A percentile compares a stretch with the other conserved stretches of the same genome.
These are phyloP conservation scores for Ichneumon xanthorius DNA, from an alignment of 2,888 invertebrate species.

Conservation along the genomic window DNA sequence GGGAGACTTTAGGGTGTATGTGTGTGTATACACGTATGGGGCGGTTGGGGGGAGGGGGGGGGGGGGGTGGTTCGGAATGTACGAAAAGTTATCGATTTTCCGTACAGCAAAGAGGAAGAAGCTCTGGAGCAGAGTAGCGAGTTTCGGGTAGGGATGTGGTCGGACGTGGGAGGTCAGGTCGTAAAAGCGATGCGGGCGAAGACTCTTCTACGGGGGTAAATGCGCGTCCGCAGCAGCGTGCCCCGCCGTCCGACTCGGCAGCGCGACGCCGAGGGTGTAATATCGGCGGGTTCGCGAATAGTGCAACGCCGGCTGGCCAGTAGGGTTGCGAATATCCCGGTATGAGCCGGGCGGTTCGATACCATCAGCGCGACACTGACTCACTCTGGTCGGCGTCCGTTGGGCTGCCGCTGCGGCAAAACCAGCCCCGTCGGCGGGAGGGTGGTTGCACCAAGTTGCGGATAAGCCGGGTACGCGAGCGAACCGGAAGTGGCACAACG, in stretches of 20 bases:
- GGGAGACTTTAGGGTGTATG: no score
- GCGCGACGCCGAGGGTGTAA: slow-evolving; percentile 72
- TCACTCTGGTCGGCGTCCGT: slow-evolving; percentile 31
- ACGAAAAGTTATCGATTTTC: slow-evolving; percentile 64
- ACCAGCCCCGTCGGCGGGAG: slow-evolving; percentile 19
- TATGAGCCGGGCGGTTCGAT: slow-evolving; percentile 43
- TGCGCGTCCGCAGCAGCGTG: slow-evolving; percentile 64
- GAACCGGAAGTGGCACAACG: no score
- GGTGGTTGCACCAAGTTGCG: slow-evolving; percentile 24
- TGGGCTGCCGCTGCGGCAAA: slow-evolving; percentile 18
- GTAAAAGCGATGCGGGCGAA: slow-evolving; percentile 62
- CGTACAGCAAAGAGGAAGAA: slow-evolving; percentile 19
- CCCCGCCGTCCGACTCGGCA: slow-evolving; percentile 60
- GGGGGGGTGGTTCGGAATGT: slow-evolving; percentile 2
- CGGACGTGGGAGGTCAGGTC: slow-evolving; percentile 52
- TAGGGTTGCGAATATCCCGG: slow-evolving; percentile 1
- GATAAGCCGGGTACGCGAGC: no score
- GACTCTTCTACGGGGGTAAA: slow-evolving; percentile 63
- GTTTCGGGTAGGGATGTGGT: slow-evolving; percentile 19
- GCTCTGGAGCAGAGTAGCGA: slow-evolving; percentile 18
- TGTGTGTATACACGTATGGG: no score
- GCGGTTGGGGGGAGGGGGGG: neutral
- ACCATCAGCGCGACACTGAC: slow-evolving; percentile 31
- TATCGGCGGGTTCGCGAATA: slow-evolving; percentile 68
- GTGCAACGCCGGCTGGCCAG: neutral